phyloP scores from a whole-genome alignment of 1,140 invertebrate genomes.

The Hyphantria cunea region DNA sequence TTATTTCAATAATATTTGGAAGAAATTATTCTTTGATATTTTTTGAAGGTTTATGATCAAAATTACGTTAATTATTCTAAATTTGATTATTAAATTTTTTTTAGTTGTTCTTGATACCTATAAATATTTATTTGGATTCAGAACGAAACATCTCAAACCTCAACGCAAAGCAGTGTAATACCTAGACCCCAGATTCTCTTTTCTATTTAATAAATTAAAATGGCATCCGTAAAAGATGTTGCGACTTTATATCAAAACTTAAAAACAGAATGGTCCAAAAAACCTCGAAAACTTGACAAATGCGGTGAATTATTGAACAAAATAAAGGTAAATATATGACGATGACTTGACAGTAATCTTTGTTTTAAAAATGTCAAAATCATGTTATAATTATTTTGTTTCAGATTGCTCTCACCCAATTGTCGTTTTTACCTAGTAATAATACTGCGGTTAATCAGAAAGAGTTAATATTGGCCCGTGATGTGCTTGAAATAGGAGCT shows the following conservation, averaged over 20 bases:
- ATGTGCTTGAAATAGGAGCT: slow-evolving; percentile 97
- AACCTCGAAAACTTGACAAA: slow-evolving; percentile 86
- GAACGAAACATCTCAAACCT: too few species aligned
- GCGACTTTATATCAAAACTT: slow-evolving; percentile 87
- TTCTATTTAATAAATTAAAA: slow-evolving; percentile 40
- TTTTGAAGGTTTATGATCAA: too few species aligned
- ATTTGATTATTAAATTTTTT: too few species aligned
- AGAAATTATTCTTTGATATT: too few species aligned
- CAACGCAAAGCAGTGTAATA: too few species aligned
- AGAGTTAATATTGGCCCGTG: slow-evolving; percentile 93
- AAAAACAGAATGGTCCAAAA: slow-evolving; percentile 88
- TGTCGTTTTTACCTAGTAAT: slow-evolving; percentile 94
- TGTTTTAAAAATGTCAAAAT: slow-evolving; percentile 23
- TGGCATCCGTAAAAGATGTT: slow-evolving; percentile 86
- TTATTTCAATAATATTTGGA: too few species aligned
- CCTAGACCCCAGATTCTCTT: too few species aligned
- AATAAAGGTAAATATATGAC: slow-evolving; percentile 84
- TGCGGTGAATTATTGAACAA: slow-evolving; percentile 88
- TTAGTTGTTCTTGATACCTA: too few species aligned
- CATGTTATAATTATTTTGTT: slow-evolving; percentile 27
- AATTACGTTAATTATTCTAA: too few species aligned
- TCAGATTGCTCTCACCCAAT: slow-evolving; percentile 91
- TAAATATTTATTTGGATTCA: too few species aligned
- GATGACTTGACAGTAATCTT: slow-evolving; percentile 50
- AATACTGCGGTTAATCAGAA: slow-evolving; percentile 90